Evolutionary conservation across 2,888 invertebrate species (phyloP).

Genomic region (Acrobasis suavella): DNA sequence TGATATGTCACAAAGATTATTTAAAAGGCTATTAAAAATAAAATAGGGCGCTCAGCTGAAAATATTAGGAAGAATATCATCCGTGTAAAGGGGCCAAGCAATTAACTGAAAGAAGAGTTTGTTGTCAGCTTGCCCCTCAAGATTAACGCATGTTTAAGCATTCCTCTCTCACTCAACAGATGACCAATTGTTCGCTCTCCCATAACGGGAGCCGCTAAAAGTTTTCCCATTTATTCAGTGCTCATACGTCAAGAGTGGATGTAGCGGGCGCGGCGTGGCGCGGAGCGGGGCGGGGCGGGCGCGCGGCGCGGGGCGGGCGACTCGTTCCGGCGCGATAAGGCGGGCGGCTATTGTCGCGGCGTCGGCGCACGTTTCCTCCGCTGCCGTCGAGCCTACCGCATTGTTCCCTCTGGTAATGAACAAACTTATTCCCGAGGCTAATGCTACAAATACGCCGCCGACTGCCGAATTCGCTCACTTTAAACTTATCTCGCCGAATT

Average conservation of each 20-base stretch:
- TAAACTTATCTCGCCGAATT: constrained; percentile 65
- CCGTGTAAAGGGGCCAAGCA: constrained; percentile 40
- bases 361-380: constrained; percentile 81
- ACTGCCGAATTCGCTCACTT: constrained; percentile 69
- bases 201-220: constrained; percentile 72
- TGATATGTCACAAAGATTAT: not conserved
- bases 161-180: constrained; percentile 63
- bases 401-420: constrained; percentile 79
- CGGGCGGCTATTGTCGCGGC: constrained; percentile 75
- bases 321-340: constrained; percentile 81
- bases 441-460: constrained; percentile 62
- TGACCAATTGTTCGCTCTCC: constrained; percentile 80
- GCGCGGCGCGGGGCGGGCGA: constrained; percentile 41
- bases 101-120: constrained; percentile 47
- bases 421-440: constrained; percentile 79
- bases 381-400: constrained; percentile 75
- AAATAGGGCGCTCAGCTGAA: not conserved
- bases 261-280: constrained; percentile 38
- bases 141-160: constrained; percentile 69
- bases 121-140: constrained; percentile 49
- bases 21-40: not conserved
- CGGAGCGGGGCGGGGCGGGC: constrained; percentile 39
- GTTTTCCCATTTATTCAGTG: constrained; percentile 81
- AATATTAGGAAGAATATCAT: constrained; percentile 4
- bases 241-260: constrained; percentile 71